phyloP scores from a whole-genome alignment of 2,113 vertebrate species.

The Paramisgurnus dabryanus region DNA sequence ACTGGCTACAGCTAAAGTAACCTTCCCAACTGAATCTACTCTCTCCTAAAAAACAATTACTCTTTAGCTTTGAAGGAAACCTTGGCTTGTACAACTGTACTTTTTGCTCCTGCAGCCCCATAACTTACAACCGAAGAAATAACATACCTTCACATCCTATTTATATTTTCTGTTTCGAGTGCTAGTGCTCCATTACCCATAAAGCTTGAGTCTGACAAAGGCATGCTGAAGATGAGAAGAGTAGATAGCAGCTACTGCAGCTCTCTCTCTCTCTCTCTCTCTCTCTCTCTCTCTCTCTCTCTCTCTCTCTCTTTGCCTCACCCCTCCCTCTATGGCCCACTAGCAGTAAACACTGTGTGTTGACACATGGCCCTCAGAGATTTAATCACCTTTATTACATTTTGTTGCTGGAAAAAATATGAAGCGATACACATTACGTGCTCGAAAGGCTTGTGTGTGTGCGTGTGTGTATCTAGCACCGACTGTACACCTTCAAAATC shows the following conservation, averaged over 20 bases:
- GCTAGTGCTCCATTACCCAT: conserved; percentile 68
- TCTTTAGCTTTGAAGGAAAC: conserved; percentile 58
- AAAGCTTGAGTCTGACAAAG: conserved; percentile 61
- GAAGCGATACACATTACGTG: conserved; percentile 39
- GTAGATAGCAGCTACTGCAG: conserved; percentile 57
- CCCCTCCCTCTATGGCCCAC: conserved; percentile 51
- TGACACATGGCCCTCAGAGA: conserved; percentile 55
- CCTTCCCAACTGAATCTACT: conserved; percentile 44
- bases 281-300: conserved; percentile 28
- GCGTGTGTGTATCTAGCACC: neutral
- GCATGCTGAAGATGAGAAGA: conserved; percentile 61
- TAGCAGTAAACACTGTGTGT: conserved; percentile 58
- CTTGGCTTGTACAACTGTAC: conserved; percentile 59
- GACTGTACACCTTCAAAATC: neutral
- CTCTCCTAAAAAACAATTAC: conserved; percentile 64
- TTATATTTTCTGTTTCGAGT: conserved; percentile 73
- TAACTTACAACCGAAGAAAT: conserved; percentile 69
- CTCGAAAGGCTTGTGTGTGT: neutral
- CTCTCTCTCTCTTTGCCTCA: conserved; percentile 1
- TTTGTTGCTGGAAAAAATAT: conserved; percentile 53
- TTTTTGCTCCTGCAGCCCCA: conserved; percentile 59
- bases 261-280: conserved; percentile 33
- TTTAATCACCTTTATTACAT: conserved; percentile 68
- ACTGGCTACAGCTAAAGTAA: conserved; percentile 35
- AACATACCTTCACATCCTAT: conserved; percentile 67